A percentile compares a stretch with the other conserved stretches of the same genome.
These are phyloP conservation scores for Genyomyrus donnyi DNA, from an alignment of 2,113 vertebrate species.

Conservation along the genomic window DNA sequence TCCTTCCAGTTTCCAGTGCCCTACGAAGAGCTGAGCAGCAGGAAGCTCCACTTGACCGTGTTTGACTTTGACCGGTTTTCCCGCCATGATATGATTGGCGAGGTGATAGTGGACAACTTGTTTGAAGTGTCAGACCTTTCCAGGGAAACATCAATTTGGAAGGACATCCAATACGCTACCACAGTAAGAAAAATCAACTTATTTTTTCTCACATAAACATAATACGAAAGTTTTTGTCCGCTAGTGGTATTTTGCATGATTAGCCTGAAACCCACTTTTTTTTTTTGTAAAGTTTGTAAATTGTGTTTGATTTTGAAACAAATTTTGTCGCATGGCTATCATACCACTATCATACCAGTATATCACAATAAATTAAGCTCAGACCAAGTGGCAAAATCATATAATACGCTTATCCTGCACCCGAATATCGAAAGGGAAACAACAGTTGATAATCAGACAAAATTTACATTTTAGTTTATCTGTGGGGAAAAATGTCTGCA, in stretches of 20 bases:
- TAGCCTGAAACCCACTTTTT: not conserved
- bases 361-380: not conserved
- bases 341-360: not conserved
- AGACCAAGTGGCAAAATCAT: not conserved
- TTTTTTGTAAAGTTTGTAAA: not conserved
- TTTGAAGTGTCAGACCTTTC: conserved; percentile 72
- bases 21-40: conserved; percentile 63
- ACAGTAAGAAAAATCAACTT: conserved; percentile 52
- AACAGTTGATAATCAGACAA: not conserved
- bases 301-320: not conserved
- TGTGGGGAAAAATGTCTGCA: not conserved
- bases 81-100: conserved; percentile 76
- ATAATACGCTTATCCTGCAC: not conserved
- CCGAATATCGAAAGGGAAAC: not conserved
- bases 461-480: not conserved
- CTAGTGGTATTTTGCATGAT: not conserved
- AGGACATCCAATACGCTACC: conserved; percentile 72
- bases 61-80: conserved; percentile 80
- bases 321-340: not conserved
- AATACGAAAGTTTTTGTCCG: not conserved
- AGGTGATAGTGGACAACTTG: conserved; percentile 75
- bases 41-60: conserved; percentile 74
- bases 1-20: conserved; percentile 85
- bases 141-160: conserved; percentile 72
- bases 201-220: not conserved